Conservation (phyloP, 2,888 invertebrate species). For the Polydesmus complanatus region DNA sequence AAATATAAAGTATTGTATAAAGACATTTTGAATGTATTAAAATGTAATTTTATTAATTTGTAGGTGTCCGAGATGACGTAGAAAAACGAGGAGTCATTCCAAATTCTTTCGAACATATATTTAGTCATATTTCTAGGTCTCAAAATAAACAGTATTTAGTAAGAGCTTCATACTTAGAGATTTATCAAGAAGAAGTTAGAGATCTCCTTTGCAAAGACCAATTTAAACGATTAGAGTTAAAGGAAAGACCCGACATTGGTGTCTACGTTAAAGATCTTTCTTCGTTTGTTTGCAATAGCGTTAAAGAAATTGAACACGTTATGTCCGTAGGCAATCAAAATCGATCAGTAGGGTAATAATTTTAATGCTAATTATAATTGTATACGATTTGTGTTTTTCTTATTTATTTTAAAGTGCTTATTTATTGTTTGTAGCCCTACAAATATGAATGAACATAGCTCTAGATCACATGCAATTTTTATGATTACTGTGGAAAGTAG, state of each 20-base stretch:
- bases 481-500: slow-evolving; percentile 94
- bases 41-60: slow-evolving; percentile 13
- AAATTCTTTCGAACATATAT: slow-evolving; percentile 92
- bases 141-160: slow-evolving; percentile 91
- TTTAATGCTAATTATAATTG: neutral
- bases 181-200: slow-evolving; percentile 59
- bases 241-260: slow-evolving; percentile 65
- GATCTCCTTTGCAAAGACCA: slow-evolving; percentile 59
- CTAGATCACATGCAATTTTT: slow-evolving; percentile 95
- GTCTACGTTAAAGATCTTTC: slow-evolving; percentile 93
- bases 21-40: neutral
- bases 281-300: slow-evolving; percentile 84
- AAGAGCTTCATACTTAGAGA: slow-evolving; percentile 90
- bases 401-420: too few relatives aligned
- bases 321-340: slow-evolving; percentile 89
- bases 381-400: slow-evolving; percentile 1
- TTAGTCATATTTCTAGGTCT: slow-evolving; percentile 81
- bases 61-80: slow-evolving; percentile 48
- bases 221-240: slow-evolving; percentile 52
- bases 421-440: slow-evolving; percentile 40
- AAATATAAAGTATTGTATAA: slow-evolving; percentile 1
- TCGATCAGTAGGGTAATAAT: slow-evolving; percentile 64
- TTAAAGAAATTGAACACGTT: slow-evolving; percentile 80
- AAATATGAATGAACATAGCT: slow-evolving; percentile 97
- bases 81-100: slow-evolving; percentile 80